Percentiles rank a stretch among this genome's conserved stretches.
phyloP scores from a whole-genome alignment of 2,888 invertebrate genomes.

The Pycnomerus fuliginosus region DNA sequence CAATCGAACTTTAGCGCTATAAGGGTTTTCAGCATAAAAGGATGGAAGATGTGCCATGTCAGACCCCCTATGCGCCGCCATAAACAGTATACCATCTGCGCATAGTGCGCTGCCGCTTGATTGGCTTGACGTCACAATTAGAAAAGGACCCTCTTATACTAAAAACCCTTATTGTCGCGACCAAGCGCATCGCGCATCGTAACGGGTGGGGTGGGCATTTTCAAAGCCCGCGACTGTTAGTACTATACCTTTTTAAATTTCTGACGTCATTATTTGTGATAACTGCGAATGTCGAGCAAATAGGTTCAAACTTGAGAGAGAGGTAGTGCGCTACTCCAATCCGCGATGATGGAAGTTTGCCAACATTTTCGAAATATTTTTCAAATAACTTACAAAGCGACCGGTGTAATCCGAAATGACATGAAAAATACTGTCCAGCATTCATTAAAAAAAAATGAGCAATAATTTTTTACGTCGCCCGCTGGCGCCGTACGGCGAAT shows the following conservation, averaged over 20 bases:
- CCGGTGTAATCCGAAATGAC: slow-evolving; percentile 3
- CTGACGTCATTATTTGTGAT: background rate
- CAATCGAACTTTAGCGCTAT: too few species aligned
- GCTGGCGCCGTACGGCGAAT: background rate
- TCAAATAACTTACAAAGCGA: slow-evolving; percentile 5
- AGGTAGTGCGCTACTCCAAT: background rate
- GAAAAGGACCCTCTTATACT: too few species aligned
- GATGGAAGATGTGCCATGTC: too few species aligned
- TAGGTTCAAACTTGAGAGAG: background rate
- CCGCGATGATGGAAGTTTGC: slow-evolving; percentile 5
- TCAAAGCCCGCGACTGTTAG: too few species aligned
- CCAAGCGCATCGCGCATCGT: too few species aligned
- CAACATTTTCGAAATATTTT: slow-evolving; percentile 8
- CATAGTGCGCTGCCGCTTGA: too few species aligned
- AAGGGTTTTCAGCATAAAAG: too few species aligned
- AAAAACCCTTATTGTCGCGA: too few species aligned
- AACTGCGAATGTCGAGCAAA: background rate
- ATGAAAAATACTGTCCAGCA: background rate
- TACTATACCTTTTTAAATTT: background rate
- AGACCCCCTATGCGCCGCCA: too few species aligned
- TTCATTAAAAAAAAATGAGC: slow-evolving; percentile 9
- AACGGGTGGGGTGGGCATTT: too few species aligned
- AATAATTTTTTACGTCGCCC: slow-evolving; percentile 1
- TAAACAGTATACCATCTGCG: too few species aligned
- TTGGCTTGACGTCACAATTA: too few species aligned